Conservation (phyloP, 2,888 invertebrate species). For the Mythimna lalbum region DNA sequence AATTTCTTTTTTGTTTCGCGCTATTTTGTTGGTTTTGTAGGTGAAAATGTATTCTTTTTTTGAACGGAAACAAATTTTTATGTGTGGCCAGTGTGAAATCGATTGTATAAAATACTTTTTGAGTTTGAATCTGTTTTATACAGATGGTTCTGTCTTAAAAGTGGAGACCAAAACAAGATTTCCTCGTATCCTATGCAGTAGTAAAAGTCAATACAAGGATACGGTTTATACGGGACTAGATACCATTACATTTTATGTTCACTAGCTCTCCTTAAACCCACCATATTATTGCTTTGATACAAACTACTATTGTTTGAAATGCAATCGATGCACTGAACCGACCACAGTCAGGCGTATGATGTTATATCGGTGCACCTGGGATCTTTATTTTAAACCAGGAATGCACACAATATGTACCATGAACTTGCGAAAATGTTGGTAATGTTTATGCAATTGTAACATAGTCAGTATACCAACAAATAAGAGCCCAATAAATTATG, state of each 20-base stretch:
- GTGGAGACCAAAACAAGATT: constrained; percentile 30
- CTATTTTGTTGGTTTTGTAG: constrained; percentile 26
- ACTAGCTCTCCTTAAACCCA: constrained; percentile 47
- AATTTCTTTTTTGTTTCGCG: constrained; percentile 32
- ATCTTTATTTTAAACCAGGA: constrained; percentile 14
- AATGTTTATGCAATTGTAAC: background rate
- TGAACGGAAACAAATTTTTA: constrained; percentile 6
- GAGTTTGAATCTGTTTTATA: constrained; percentile 15
- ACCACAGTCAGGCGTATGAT: constrained; percentile 27
- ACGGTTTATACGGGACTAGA: constrained; percentile 39
- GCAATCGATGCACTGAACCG: constrained; percentile 34
- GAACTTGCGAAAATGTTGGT: background rate
- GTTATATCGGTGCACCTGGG: constrained; percentile 15
- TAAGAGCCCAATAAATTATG: background rate
- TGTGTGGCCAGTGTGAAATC: constrained; percentile 6
- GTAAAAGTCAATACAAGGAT: constrained; percentile 54
- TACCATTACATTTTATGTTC: constrained; percentile 55
- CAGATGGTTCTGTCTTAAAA: background rate
- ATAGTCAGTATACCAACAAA: background rate
- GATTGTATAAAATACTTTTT: constrained; percentile 8
- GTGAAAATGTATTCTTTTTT: constrained; percentile 29
- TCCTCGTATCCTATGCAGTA: constrained; percentile 25
- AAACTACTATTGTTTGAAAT: constrained; percentile 47
- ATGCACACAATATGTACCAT: background rate
- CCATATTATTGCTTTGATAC: constrained; percentile 44